Evolutionary conservation across 37 sponge, comb jelly and placozoan species (phyloP).

Genomic region (Hexactinellida sp.): DNA sequence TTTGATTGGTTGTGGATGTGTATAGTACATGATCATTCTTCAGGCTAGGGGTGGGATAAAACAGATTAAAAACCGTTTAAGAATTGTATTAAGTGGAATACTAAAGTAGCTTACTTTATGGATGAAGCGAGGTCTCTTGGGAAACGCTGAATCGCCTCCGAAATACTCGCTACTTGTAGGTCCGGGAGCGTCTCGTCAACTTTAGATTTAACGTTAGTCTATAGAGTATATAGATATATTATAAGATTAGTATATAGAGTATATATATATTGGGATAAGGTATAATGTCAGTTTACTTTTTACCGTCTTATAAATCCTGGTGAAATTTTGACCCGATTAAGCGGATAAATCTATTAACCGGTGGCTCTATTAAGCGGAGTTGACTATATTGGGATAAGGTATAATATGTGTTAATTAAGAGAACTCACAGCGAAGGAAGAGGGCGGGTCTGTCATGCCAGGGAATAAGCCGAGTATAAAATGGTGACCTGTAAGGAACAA

Average conservation of each 20-base stretch:
- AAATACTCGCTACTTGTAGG: background rate
- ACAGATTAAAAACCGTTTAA: background rate
- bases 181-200: background rate
- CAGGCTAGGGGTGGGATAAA: background rate
- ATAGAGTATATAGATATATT: background rate
- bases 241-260: no score
- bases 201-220: background rate
- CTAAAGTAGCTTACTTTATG: background rate
- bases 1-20: background rate
- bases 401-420: no score
- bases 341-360: no score
- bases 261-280: no score
- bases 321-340: no score
- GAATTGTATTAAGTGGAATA: background rate
- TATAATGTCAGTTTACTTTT: no score
- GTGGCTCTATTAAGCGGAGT: background rate
- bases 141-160: background rate
- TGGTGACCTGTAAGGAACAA: background rate
- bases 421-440: background rate
- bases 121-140: background rate
- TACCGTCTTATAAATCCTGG: no score
- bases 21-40: constrained; percentile 5
- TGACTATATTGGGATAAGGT: background rate
- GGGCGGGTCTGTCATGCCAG: background rate
- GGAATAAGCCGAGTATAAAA: background rate